Percentiles rank a stretch among this genome's conserved stretches.
These are phyloP conservation scores for Euborellia annulipes DNA, from an alignment of 1,140 invertebrate genomes.

Conservation along the genomic window DNA sequence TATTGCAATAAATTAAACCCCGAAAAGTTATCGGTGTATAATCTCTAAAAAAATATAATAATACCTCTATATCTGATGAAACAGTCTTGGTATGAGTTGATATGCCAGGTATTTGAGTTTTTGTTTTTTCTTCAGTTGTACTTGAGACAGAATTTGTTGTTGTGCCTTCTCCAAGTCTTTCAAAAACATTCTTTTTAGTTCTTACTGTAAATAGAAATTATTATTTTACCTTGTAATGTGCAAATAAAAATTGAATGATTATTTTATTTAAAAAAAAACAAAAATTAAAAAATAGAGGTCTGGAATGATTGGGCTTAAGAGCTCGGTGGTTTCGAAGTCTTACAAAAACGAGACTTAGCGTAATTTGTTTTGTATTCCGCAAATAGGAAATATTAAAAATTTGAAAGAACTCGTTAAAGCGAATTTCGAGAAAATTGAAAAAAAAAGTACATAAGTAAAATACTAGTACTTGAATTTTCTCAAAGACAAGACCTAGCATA, in stretches of 20 bases:
- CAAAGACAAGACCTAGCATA: no score
- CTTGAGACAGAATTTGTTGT: neutral
- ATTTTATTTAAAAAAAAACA: neutral
- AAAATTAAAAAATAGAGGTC: neutral
- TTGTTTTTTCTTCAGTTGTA: slow-evolving; percentile 1
- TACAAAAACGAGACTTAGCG: neutral
- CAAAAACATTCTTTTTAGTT: slow-evolving; percentile 19
- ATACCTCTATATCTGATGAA: neutral
- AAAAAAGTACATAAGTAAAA: no score
- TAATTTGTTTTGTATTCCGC: neutral
- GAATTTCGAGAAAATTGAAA: no score
- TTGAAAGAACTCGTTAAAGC: no score
- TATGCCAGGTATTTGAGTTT: neutral
- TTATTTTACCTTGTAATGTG: neutral
- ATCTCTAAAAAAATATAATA: neutral
- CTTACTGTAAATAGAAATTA: neutral
- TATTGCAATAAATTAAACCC: no score
- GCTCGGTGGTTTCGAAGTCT: neutral
- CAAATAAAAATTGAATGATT: neutral
- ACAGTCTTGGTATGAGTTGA: neutral
- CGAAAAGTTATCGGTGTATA: no score
- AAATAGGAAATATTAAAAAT: no score
- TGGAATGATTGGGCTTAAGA: neutral
- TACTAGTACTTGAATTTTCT: no score
- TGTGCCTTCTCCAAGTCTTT: slow-evolving; percentile 19